Conservation (phyloP, 2,888 invertebrate genomes). For the Melolontha melolontha region DNA sequence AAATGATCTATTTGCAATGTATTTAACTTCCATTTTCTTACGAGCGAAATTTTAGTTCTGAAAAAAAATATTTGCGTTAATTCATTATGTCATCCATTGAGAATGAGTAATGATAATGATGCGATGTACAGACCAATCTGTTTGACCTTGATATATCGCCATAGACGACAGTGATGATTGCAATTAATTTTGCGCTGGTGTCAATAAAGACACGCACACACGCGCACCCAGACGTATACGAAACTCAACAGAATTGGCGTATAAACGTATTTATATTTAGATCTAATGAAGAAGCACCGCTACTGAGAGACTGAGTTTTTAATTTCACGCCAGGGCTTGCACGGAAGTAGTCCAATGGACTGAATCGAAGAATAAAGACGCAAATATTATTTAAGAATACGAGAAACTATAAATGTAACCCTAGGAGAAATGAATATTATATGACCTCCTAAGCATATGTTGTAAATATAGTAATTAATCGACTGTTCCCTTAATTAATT, state of each 20-base stretch:
- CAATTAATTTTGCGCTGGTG: slow-evolving; percentile 7
- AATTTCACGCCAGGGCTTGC: too few relatives aligned
- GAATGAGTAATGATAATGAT: slow-evolving; percentile 8
- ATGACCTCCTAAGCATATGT: too few relatives aligned
- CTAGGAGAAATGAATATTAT: too few relatives aligned
- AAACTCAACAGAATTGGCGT: neutral
- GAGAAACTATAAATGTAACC: too few relatives aligned
- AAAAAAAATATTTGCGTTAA: neutral
- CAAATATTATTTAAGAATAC: too few relatives aligned
- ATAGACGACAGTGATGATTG: slow-evolving; percentile 13
- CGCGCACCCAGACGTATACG: neutral
- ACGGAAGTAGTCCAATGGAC: too few relatives aligned
- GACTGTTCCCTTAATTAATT: too few relatives aligned
- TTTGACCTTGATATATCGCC: neutral
- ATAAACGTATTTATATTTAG: slow-evolving; percentile 1
- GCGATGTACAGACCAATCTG: neutral
- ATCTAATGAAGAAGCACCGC: neutral
- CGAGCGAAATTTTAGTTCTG: neutral
- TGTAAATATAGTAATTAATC: too few relatives aligned
- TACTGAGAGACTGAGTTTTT: neutral
- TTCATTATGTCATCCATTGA: slow-evolving; percentile 4
- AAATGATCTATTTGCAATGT: too few relatives aligned
- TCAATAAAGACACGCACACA: neutral
- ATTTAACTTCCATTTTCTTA: too few relatives aligned
- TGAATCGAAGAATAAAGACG: too few relatives aligned